Percentiles rank a stretch among this genome's conserved stretches.
These are phyloP conservation scores for Drosophila macrospina DNA, from an alignment of 2,888 invertebrate genomes.

Conservation along the genomic window DNA sequence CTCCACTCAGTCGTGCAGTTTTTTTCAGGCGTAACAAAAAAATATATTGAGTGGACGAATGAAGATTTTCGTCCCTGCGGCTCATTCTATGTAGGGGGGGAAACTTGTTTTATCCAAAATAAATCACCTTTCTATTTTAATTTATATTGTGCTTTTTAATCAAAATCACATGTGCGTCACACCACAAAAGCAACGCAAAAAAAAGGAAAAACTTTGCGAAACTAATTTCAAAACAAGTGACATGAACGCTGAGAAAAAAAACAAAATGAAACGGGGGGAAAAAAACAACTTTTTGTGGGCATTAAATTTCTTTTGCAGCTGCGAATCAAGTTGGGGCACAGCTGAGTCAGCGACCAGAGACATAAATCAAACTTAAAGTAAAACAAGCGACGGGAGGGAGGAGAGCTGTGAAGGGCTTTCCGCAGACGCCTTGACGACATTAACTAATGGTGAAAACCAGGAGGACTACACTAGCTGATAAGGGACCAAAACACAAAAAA, in stretches of 20 bases:
- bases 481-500: conserved; percentile 13
- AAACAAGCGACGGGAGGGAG: conserved; percentile 35
- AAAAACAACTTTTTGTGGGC: conserved; percentile 39
- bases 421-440: conserved; percentile 54
- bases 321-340: conserved; percentile 39
- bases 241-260: conserved; percentile 28
- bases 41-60: conserved; percentile 62
- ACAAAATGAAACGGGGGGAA: not conserved
- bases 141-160: conserved; percentile 59
- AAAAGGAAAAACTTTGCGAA: conserved; percentile 39
- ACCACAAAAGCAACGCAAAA: not conserved
- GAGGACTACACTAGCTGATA: conserved; percentile 33
- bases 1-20: conserved; percentile 39
- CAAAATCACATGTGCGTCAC: conserved; percentile 63
- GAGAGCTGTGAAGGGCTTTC: conserved; percentile 1
- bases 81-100: conserved; percentile 5
- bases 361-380: conserved; percentile 70
- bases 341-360: conserved; percentile 48
- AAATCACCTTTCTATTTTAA: conserved; percentile 68
- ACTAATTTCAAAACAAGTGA: conserved; percentile 59
- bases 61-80: conserved; percentile 11
- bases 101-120: conserved; percentile 49
- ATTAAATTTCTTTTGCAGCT: conserved; percentile 58
- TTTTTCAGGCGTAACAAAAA: conserved; percentile 55
- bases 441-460: conserved; percentile 61